A percentile compares a stretch with the other conserved stretches of the same genome.
phyloP scores from a whole-genome alignment of 2,888 invertebrate genomes.

The Augochlorella aurata region DNA sequence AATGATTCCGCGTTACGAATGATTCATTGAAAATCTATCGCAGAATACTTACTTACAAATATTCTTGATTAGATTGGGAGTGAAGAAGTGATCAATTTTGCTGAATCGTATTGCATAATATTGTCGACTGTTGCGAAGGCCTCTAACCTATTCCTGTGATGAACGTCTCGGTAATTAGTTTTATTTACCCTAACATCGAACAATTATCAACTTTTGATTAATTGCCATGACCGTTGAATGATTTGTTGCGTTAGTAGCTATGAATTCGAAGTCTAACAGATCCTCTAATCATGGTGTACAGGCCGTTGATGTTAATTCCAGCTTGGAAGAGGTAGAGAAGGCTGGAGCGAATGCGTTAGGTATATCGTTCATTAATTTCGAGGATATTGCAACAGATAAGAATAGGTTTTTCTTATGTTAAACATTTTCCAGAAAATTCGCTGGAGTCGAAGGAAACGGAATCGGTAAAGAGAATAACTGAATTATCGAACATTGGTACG shows the following conservation, averaged over 20 bases:
- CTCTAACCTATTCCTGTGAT: constrained; percentile 25
- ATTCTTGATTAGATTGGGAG: background rate
- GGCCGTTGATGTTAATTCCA: background rate
- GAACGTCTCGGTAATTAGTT: background rate
- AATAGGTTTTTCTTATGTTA: background rate
- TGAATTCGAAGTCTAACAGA: background rate
- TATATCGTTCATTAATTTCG: constrained; percentile 3
- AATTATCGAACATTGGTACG: constrained; percentile 28
- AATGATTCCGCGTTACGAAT: background rate
- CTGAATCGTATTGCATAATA: background rate
- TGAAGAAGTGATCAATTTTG: background rate
- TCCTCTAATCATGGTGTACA: background rate
- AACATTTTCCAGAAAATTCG: constrained; percentile 22
- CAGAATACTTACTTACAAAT: background rate
- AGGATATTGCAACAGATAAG: background rate
- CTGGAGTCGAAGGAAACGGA: background rate
- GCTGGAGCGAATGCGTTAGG: constrained; percentile 1
- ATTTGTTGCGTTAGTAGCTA: background rate
- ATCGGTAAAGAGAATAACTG: background rate
- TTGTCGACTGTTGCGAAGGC: no score
- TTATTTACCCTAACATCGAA: background rate
- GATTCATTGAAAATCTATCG: background rate
- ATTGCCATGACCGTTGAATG: background rate
- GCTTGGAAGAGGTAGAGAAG: background rate
- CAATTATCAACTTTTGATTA: background rate